Evolutionary conservation across 2,888 invertebrate species (phyloP).

Genomic region (Galerucella nymphaeae): DNA sequence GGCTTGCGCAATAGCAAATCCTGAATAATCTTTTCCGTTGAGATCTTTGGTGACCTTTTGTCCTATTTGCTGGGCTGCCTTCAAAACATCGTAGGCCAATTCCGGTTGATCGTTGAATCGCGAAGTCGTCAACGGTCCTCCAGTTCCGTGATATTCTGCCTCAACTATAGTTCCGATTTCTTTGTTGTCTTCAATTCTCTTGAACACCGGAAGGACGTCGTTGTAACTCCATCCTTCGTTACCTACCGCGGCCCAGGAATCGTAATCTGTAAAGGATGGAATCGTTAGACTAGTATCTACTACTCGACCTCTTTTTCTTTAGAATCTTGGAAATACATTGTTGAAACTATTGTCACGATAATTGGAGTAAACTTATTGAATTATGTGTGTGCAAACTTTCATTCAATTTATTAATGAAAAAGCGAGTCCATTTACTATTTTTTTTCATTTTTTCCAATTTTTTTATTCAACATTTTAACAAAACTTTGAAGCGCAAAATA

Average conservation of each 20-base stretch:
- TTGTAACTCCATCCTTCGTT: constrained; percentile 82
- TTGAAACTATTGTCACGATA: too few species aligned
- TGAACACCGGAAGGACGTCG: constrained; percentile 81
- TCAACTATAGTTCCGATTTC: constrained; percentile 72
- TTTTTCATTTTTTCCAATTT: too few species aligned
- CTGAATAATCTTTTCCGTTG: constrained; percentile 72
- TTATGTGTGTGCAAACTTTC: too few species aligned
- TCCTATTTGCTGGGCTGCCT: constrained; percentile 72
- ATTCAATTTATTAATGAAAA: too few species aligned
- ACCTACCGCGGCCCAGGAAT: constrained; percentile 79
- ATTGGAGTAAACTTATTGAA: too few species aligned
- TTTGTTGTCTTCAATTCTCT: constrained; percentile 74
- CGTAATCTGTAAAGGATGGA: constrained; percentile 69
- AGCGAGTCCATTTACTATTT: too few species aligned
- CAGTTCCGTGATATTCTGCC: constrained; percentile 70
- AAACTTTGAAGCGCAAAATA: too few species aligned
- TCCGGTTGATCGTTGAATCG: constrained; percentile 74
- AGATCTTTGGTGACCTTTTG: constrained; percentile 73
- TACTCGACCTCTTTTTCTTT: too few species aligned
- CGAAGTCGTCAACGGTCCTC: constrained; percentile 73
- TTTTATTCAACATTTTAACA: too few species aligned
- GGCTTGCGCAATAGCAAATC: constrained; percentile 75
- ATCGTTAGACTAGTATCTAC: neutral
- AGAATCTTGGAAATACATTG: too few species aligned
- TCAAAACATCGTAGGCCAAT: constrained; percentile 72